Evolutionary conservation across 1,140 invertebrate genomes (phyloP), one percentile per base, ranked within the genome.

Genomic region (Antheraea pernyi): DNA sequence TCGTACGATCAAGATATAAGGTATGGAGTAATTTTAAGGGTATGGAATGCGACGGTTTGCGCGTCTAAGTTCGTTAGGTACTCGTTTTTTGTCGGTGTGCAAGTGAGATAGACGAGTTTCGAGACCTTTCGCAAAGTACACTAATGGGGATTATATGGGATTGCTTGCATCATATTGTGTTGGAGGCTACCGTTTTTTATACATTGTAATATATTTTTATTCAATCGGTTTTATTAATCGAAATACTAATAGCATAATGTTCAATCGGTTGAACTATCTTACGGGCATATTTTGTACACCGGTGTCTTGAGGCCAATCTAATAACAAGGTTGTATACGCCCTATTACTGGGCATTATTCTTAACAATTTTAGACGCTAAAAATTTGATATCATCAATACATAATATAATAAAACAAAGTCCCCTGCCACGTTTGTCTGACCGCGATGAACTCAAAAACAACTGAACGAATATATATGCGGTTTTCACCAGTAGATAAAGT

Each of bases 111-210:
- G 70, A 70, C 19, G 73, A 59, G 66, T 53, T 53, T 53, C 46
- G 78, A 80, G 79, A 79, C 82, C 82, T 82, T 86, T 88, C 79
- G 88, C 85, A 74, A 88, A 87, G 88, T 89, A 75, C 81, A 82
- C 86, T 91, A 89, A 91, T 91, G 86, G 85, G 81, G 83, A 83
- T 85, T 86, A 84, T 88, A 80, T 84, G 77, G 80, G 81, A 83
- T 84, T 85, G 80, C 77, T 75, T 75, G 70, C 74, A 67, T 72
- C 72, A 75, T 67, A 67, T 68, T 67, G 65, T 68, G 69, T 73
- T 67, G 65, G 65, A 76, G 68, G 68, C 68, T 76, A 65, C 71
- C 63, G 65, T 72, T 69, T 76, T 76, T 75, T 59, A 48, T 11
- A n/a, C 11, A 42, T 42, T 42, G 39, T 22, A 59, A 7, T 0